phyloP scores from a whole-genome alignment of 2,888 invertebrate genomes.

The Pollenia labialis region DNA sequence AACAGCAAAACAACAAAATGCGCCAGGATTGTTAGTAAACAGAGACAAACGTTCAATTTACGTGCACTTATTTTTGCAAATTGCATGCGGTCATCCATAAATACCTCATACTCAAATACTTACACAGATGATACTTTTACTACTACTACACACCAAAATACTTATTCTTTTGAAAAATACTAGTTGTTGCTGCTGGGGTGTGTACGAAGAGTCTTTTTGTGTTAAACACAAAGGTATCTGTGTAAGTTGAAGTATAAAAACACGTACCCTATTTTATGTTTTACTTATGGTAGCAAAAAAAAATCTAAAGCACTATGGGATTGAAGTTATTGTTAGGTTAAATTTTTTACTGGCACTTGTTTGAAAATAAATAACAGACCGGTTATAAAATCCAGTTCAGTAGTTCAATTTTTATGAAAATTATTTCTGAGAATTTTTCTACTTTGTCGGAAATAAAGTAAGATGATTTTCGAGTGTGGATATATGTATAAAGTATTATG shows the following conservation, averaged over 20 bases:
- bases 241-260: neutral
- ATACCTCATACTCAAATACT: constrained; percentile 69
- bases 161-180: constrained; percentile 5
- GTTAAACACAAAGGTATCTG: neutral
- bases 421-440: too few relatives aligned
- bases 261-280: constrained; percentile 9
- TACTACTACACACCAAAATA: constrained; percentile 18
- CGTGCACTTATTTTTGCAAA: constrained; percentile 72
- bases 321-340: neutral
- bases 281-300: neutral
- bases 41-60: constrained; percentile 70
- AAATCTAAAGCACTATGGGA: constrained; percentile 4
- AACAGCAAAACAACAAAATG: constrained; percentile 14
- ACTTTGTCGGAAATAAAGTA: too few relatives aligned
- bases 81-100: constrained; percentile 73
- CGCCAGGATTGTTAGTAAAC: constrained; percentile 49
- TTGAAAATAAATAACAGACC: too few relatives aligned
- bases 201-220: neutral
- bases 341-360: too few relatives aligned
- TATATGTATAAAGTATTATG: too few relatives aligned
- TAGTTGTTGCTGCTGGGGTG: neutral
- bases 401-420: too few relatives aligned
- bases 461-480: too few relatives aligned
- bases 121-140: constrained; percentile 40
- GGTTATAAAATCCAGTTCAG: too few relatives aligned